phyloP scores from a whole-genome alignment of 2,797 vertebrate species.

The Xiphophorus birchmanni region DNA sequence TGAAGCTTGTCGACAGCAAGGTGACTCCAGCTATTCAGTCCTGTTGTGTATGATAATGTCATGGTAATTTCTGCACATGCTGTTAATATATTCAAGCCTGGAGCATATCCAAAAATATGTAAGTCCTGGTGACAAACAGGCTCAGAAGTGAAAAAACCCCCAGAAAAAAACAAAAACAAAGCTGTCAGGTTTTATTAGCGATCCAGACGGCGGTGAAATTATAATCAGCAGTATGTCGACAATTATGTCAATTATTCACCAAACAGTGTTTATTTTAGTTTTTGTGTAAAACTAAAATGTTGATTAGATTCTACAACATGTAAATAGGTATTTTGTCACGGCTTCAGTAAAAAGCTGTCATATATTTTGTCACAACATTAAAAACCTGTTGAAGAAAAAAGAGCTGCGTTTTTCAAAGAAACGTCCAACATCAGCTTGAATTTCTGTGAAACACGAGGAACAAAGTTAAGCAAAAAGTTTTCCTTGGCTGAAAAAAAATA shows the following conservation, averaged over 20 bases:
- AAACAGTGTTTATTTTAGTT: neutral
- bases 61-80: slow-evolving; percentile 12
- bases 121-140: slow-evolving; percentile 17
- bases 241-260: neutral
- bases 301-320: neutral
- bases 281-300: neutral
- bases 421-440: neutral
- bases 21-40: slow-evolving; percentile 18
- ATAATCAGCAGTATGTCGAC: neutral
- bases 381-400: neutral
- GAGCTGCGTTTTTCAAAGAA: neutral
- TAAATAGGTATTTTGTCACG: neutral
- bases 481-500: neutral
- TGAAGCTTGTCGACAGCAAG: slow-evolving; percentile 18
- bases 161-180: neutral
- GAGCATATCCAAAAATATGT: slow-evolving; percentile 8
- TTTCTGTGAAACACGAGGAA: neutral
- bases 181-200: slow-evolving; percentile 1
- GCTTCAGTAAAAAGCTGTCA: neutral
- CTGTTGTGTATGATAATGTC: neutral
- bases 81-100: slow-evolving; percentile 34
- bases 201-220: neutral
- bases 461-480: neutral
- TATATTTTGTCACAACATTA: neutral
- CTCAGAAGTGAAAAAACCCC: neutral